Evolutionary conservation across 2,113 vertebrate genomes (phyloP).

Genomic region (Tympanuchus pallidicinctus): DNA sequence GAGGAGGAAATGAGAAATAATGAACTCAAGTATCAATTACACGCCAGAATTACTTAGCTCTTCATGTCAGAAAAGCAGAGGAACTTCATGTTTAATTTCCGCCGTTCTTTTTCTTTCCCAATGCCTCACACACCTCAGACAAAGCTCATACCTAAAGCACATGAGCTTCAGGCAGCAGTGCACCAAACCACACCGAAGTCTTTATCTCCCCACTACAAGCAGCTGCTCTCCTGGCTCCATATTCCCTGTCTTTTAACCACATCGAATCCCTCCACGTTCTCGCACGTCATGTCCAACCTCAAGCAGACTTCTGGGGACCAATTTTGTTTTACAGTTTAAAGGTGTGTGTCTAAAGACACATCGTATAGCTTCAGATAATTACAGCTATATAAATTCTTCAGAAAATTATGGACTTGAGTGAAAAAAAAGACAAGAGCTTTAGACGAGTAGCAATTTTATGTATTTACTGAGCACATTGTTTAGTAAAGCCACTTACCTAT

Average conservation of each 20-base stretch:
- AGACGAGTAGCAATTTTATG: accelerated
- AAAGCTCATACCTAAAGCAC: not conserved
- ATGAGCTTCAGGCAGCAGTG: not conserved
- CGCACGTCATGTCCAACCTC: not conserved
- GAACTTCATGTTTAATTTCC: not conserved
- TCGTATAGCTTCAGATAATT: too few species aligned
- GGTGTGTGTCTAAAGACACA: not conserved
- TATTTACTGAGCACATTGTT: not conserved
- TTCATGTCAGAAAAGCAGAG: not conserved
- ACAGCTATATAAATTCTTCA: not conserved
- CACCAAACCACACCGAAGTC: not conserved
- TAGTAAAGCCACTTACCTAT: not conserved
- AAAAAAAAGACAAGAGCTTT: not conserved
- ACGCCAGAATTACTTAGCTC: not conserved
- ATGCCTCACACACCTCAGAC: not conserved
- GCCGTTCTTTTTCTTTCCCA: not conserved
- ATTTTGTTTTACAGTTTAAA: not conserved
- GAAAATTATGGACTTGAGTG: not conserved
- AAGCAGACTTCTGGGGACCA: not conserved
- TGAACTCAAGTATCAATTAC: constrained; percentile 28
- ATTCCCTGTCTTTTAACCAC: not conserved
- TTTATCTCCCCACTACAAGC: not conserved
- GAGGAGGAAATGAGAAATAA: constrained; percentile 56
- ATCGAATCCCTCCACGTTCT: not conserved
- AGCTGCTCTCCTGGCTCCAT: not conserved